Base-by-base conservation (phyloP, 1,140 invertebrate genomes). In the Trypoxylus dichotomus region DNA sequence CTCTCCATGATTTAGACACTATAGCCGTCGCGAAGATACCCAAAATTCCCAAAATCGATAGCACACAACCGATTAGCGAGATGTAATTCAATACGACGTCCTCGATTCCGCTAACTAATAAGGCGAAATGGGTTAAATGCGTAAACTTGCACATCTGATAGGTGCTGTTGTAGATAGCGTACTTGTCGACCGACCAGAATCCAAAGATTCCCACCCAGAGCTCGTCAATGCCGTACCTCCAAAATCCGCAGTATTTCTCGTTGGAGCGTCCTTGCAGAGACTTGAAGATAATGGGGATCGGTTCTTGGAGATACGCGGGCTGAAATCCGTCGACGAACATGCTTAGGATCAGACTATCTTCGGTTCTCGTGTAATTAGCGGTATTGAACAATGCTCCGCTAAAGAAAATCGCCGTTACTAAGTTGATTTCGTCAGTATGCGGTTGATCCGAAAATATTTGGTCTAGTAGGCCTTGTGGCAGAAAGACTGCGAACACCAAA, bases 201-300 rank as follows among this genome's bases (percentile, higher is more conserved):
- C 74, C 74, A 7, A 25, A 25, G 25, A 75, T 47, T 11, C 15
- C 8, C 15, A 29, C 43, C 72, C 72, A 74, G 11, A 54, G 11
- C 41, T 75, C 74, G 19, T 74, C n/a, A 24, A 75, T 11, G 7
- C 74, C 74, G 24, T 75, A 75, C 24, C 54, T 75, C 74, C 74
- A 75, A 75, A 25, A 54, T 47, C 41, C 74, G 43, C 74, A 75
- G 13, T 74, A 24, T 29, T 47, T 75, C 25, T 75, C 74, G 6
- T 2, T 2, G 2, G 43, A 19, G 54, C 25, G 24, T 7, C 27
- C 10, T 13, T 25, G 3, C 1, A 24, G 32, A 2, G 41, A 11
- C 8, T 24, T 54, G 43, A 75, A 75, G 21, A 75, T 54, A 11
- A 75, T 54, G 0, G 74, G 74, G 1, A 75, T 54, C 1, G 25